Evolutionary conservation across 2,888 invertebrate species (phyloP).

Genomic region (Eucriotettix oculatus): DNA sequence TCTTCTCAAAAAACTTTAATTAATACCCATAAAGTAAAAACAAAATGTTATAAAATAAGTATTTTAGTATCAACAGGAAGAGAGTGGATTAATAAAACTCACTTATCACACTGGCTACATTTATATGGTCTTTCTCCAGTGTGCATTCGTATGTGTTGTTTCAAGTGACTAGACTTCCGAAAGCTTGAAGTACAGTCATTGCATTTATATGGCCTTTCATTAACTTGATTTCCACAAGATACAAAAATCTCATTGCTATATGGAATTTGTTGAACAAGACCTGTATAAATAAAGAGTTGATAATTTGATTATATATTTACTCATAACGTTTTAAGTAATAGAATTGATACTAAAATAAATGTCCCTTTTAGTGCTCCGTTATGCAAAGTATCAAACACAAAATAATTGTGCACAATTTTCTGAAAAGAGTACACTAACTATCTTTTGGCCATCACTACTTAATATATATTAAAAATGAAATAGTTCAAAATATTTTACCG

Average conservation of each 20-base stretch:
- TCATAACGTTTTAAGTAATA: too few species aligned
- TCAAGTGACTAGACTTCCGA: conserved; percentile 36
- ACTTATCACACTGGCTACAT: conserved; percentile 17
- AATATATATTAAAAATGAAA: conserved; percentile 10
- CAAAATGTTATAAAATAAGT: not conserved
- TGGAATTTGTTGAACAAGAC: conserved; percentile 6
- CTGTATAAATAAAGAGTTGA: not conserved
- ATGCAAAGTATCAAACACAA: too few species aligned
- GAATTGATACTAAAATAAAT: too few species aligned
- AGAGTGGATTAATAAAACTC: not conserved
- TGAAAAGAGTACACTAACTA: too few species aligned
- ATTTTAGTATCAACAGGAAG: not conserved
- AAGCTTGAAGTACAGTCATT: conserved; percentile 28
- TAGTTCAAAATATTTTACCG: conserved; percentile 1
- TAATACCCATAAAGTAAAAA: not conserved
- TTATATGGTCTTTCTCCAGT: conserved; percentile 22
- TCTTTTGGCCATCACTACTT: too few species aligned
- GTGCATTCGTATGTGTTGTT: conserved; percentile 27
- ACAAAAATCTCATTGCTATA: conserved; percentile 2
- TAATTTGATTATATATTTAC: too few species aligned
- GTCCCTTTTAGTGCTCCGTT: too few species aligned
- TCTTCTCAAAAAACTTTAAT: not conserved
- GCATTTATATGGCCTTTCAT: conserved; percentile 31
- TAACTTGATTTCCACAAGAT: conserved; percentile 2
- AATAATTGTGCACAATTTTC: too few species aligned